phyloP scores from a whole-genome alignment of 2,888 invertebrate genomes.

The Unio delphinus region DNA sequence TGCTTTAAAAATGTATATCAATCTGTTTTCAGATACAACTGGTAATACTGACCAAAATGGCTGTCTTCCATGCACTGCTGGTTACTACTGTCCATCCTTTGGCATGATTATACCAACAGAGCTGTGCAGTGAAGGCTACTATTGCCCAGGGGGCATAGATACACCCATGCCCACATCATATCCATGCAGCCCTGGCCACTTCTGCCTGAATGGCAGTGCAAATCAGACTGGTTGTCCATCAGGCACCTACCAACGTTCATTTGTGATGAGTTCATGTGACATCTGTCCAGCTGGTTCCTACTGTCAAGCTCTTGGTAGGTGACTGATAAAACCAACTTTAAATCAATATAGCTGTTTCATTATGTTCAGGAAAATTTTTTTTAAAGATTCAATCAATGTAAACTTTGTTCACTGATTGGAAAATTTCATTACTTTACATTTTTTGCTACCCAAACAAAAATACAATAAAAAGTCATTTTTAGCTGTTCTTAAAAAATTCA shows the following conservation, averaged over 20 bases:
- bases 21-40: constrained; percentile 46
- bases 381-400: too few relatives aligned
- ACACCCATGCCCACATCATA: constrained; percentile 49
- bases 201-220: constrained; percentile 63
- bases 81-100: constrained; percentile 63
- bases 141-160: constrained; percentile 66
- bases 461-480: too few relatives aligned
- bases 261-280: constrained; percentile 60
- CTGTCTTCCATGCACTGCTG: constrained; percentile 64
- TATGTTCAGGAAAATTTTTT: too few relatives aligned
- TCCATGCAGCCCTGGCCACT: constrained; percentile 68
- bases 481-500: too few relatives aligned
- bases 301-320: constrained; percentile 65
- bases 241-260: constrained; percentile 66
- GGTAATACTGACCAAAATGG: constrained; percentile 55
- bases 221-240: constrained; percentile 69
- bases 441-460: too few relatives aligned
- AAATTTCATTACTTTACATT: too few relatives aligned
- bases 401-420: too few relatives aligned
- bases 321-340: background rate
- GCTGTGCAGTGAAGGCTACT: constrained; percentile 63
- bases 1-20: background rate
- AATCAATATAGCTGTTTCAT: too few relatives aligned
- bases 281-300: constrained; percentile 64
- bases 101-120: constrained; percentile 57